Base-by-base conservation (phyloP, 2,888 invertebrate species). In the Asteroscopus sphinx region DNA sequence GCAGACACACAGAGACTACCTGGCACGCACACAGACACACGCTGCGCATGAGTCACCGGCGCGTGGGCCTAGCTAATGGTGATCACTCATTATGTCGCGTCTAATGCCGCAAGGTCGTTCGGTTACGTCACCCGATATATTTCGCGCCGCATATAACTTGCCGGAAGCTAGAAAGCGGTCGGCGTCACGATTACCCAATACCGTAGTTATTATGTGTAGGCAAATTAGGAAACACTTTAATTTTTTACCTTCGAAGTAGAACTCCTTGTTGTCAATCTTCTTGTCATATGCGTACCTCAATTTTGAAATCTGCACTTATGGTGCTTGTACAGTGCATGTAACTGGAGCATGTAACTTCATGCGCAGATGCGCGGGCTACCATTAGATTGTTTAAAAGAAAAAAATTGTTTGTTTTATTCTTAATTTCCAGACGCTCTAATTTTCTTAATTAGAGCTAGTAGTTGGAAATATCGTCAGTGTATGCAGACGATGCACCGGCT, bases 21-120 rank as follows among this genome's bases (percentile, higher is more conserved):
- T 15, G 41, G 9, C 8, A 33, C 25, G 25, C 25, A 28, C 15
- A n/a, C n/a, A 13, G 8, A 17, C 30, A 12, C 15, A 11, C 8
- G 8, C 2, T 6, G 25, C 44, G 55, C 30, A 33, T 49, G 66
- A 61, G 52, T 66, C 55, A 53, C 40, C n/a, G 13, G 36, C 48
- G 47, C 37, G 46, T 59, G 44, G 46, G 32, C 26, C 15, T 47
- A 17, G 25, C 47, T 46, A 35, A 21, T 21, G 21, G 47, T 25
- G 35, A 54, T 48, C 41, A 39, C 40, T 51, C 49, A 36, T 35
- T 13, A 51, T 15, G 36, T 11, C 32, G 40, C 40, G 17, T 39
- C 42, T 52, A 52, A 33, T 39, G 40, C 21, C 35, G 9, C 52
- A 56, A 66, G 52, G 35, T 61, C 53, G 59, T 41, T 39, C 33